Evolutionary conservation across 2,888 invertebrate species (phyloP).

Genomic region (Aphidius colemani): DNA sequence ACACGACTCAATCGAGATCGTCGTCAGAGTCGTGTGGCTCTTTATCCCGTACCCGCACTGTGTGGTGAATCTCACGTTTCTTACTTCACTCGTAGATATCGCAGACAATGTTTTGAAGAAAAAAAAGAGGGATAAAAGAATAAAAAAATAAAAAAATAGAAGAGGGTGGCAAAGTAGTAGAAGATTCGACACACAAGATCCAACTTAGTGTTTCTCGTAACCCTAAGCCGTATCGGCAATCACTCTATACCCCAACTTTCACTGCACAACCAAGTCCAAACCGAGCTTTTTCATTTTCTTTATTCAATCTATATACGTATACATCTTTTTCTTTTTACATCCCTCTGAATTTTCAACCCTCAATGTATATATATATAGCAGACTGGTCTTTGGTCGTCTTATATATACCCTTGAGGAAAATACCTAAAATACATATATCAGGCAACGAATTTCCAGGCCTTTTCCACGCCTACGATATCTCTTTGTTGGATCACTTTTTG

Average conservation of each 20-base stretch:
- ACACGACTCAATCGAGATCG: background rate
- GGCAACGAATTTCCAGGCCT: background rate
- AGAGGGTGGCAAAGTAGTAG: background rate
- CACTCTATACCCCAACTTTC: slow-evolving; percentile 17
- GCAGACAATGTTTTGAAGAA: too few species aligned
- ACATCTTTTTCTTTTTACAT: background rate
- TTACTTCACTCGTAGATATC: background rate
- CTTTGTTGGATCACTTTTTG: background rate
- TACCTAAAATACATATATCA: background rate
- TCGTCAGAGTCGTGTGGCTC: background rate
- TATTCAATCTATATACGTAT: background rate
- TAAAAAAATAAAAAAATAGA: background rate
- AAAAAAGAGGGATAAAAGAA: too few species aligned
- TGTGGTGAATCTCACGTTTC: background rate
- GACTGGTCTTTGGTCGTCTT: background rate
- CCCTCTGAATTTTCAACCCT: background rate
- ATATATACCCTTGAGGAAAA: background rate
- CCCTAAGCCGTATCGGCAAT: slow-evolving; percentile 15
- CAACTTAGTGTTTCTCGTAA: slow-evolving; percentile 11
- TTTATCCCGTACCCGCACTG: background rate
- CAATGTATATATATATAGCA: background rate
- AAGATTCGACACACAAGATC: slow-evolving; percentile 14
- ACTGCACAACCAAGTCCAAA: too few species aligned
- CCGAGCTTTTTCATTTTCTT: slow-evolving; percentile 1
- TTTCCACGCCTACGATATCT: background rate